Conservation (phyloP, 1,140 invertebrate genomes). For the Zaprionus capensis region DNA sequence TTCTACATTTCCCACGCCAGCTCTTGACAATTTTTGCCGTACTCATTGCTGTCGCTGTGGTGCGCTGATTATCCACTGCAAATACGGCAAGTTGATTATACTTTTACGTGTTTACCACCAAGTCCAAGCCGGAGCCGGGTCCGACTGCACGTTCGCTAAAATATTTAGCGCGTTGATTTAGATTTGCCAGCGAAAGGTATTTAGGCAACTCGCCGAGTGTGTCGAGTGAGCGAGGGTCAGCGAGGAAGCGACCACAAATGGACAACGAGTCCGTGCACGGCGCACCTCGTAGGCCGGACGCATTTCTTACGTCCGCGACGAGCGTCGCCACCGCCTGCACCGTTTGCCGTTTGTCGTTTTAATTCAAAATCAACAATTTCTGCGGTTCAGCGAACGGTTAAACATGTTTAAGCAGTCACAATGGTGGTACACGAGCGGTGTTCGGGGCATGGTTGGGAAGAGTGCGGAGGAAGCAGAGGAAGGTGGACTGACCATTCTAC, state of each 20-base stretch:
- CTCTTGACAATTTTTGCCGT: neutral
- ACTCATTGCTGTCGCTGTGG: slow-evolving; percentile 30
- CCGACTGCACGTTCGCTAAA: slow-evolving; percentile 66
- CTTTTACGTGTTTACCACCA: slow-evolving; percentile 75
- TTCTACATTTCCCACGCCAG: neutral
- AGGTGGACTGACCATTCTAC: slow-evolving; percentile 17
- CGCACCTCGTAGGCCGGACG: slow-evolving; percentile 49
- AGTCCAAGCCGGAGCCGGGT: slow-evolving; percentile 16
- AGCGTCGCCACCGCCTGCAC: slow-evolving; percentile 18
- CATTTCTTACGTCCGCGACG: slow-evolving; percentile 60
- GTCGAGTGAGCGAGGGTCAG: neutral
- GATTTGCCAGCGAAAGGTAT: slow-evolving; percentile 78
- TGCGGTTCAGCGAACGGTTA: slow-evolving; percentile 81
- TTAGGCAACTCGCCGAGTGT: slow-evolving; percentile 54
- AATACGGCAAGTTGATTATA: slow-evolving; percentile 81
- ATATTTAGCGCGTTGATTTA: slow-evolving; percentile 82
- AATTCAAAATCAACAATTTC: slow-evolving; percentile 82
- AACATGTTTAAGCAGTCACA: slow-evolving; percentile 75
- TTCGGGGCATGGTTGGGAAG: no score
- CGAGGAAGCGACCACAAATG: slow-evolving; percentile 59
- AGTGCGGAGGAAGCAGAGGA: neutral
- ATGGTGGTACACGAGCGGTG: slow-evolving; percentile 6
- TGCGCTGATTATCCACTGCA: slow-evolving; percentile 78
- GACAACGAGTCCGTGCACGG: slow-evolving; percentile 41
- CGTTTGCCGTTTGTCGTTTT: slow-evolving; percentile 51